Evolutionary conservation across 2,888 invertebrate genomes (phyloP).

Genomic region (Hirtodrosophila cameraria): DNA sequence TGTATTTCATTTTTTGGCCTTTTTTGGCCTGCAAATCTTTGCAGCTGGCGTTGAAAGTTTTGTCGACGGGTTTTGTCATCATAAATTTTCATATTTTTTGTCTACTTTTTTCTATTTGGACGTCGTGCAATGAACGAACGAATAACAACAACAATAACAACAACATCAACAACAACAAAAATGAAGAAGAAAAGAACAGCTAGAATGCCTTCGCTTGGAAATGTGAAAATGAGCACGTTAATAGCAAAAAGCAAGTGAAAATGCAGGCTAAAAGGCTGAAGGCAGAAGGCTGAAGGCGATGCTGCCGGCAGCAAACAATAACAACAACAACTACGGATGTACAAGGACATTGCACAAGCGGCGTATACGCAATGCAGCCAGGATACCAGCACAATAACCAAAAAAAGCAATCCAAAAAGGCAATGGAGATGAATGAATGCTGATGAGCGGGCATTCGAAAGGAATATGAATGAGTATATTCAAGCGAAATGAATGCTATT

Average conservation of each 20-base stretch:
- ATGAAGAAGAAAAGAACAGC: conserved; percentile 6
- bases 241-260: conserved; percentile 30
- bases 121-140: conserved; percentile 2
- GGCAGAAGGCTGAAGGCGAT: conserved; percentile 7
- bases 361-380: conserved; percentile 43
- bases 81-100: conserved; percentile 70
- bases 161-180: no score
- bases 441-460: conserved; percentile 27
- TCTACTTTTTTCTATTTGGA: conserved; percentile 17
- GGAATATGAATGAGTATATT: conserved; percentile 40
- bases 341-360: conserved; percentile 17
- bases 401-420: conserved; percentile 23
- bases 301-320: background rate
- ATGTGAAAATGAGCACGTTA: conserved; percentile 60
- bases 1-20: conserved; percentile 32
- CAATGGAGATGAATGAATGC: conserved; percentile 23
- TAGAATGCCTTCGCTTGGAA: conserved; percentile 1
- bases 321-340: no score
- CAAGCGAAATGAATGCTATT: conserved; percentile 45
- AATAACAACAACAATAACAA: no score
- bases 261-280: conserved; percentile 7
- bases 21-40: conserved; percentile 60
- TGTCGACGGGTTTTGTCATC: conserved; percentile 69
- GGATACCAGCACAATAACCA: background rate
- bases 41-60: conserved; percentile 76